Base-by-base conservation (phyloP, 2,888 invertebrate genomes). In the Fragum fragum region DNA sequence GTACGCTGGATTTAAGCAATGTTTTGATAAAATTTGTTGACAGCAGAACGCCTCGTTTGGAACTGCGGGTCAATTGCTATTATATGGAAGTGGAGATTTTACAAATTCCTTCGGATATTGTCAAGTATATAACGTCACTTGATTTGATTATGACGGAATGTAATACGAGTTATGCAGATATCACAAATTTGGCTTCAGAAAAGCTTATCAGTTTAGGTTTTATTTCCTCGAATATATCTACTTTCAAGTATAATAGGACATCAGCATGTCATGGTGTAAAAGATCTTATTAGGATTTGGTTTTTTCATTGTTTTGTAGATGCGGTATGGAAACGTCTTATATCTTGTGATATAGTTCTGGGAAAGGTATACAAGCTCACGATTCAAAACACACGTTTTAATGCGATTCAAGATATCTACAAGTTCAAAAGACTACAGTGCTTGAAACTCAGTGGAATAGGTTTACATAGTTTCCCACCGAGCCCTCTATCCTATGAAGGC, bases 101-200 rank as follows among this genome's bases (percentile, higher is more conserved):
- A 32, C 61, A 1, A 32, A 32, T 61, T n/a, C 16, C 16, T 16
- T 26, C 7, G 5, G n/a, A 32, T 1, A 9, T 61, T n/a, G 29
- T 32, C 26, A 2, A 18, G 16, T 28, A n/a, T 32, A 32, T 61
- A 2, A n/a, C 29, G 28, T 32, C 61, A 18, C 29, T 61, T 18
- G 36, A 32, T 5, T n/a, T 61, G 1, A 61, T 14, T 3, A 7
- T 61, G 32, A n/a, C 32, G 1, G 18, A 32, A 32, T 61, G 61
- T 32, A 61, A 61, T 61, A 61, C 61, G n/a, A 61, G 32, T 32
- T 61, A 61, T 32, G 29, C 0, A 1, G 32, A 61, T 32, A 61
- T 61, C 18, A 32, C 32, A 29, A 18, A 32, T 7, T 32, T 61
- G 14, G 61, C 32, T 2, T 16, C 26, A 29, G 36, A 29, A n/a